Evolutionary conservation across 1,140 invertebrate species (phyloP), one percentile per base, ranked within the genome.

Genomic region (Heliconius himera): DNA sequence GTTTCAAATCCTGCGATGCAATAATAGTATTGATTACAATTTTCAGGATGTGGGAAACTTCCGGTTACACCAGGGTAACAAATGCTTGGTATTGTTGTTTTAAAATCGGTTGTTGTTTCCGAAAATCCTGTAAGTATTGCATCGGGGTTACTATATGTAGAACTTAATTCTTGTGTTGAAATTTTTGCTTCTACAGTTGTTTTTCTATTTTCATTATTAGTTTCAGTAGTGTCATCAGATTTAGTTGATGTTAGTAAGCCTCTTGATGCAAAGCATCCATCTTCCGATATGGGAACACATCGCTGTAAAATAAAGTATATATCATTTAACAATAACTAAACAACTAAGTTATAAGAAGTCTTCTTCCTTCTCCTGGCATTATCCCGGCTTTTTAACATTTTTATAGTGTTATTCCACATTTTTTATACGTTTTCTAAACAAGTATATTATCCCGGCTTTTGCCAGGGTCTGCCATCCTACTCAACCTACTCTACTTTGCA

Each of bases 1-100:
- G 87, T 74, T 11, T 85, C 76, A 8, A 81, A n/a, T 26, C 90
- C 87, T 33, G 77, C 82, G 0, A 82, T 77, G 49, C 90, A 91
- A 33, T 85, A 72, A 60, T 85, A 90, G 76, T 83, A 91, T 8
- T 80, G 80, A 74, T 88, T 77, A 73, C 90, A 91, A 20, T 73
- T 20, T n/a, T 71, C 76, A 26, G 87, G 86, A 83, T 90, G 86
- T 1, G 89, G 77, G 3, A 89, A 29, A 38, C 85, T 87, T 3
- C 87, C 89, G 2, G 80, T 81, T 11, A 85, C 79, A 6, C 73
- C 81, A 5, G 84, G 82, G 3, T 79, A 81, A 80, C 90, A 90
- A 9, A 86, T 78, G 16, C 46, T 11, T 26, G 41, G 26, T 51
- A 49, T 49, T 3, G 60, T 77, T 78, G 54, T 51, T 38, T 66